Evolutionary conservation across 2,113 vertebrate genomes (phyloP), one percentile per base, ranked within the genome.

Genomic region (Clarias macrocephalus): DNA sequence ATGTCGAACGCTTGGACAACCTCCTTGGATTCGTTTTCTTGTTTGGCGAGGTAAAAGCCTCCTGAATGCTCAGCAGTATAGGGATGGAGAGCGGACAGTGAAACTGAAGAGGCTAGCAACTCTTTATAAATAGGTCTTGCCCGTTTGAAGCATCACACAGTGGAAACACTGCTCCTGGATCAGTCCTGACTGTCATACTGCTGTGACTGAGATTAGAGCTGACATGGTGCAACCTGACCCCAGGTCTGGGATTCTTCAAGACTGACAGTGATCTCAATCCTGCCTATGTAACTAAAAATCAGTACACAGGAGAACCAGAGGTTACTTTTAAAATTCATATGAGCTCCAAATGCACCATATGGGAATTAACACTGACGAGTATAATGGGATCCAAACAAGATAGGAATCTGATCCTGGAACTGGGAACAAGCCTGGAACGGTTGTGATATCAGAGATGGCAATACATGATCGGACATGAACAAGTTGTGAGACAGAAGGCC

Each of bases 71-170:
- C 76, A 85, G 60, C 56, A 80, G 54, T 72, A 82, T 80, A 33
- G 48, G 52, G 82, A 86, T 82, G 76, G 68, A 88, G 83, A 52
- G 68, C 16, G 56, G 83, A 84, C 75, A 86, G 86, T 89, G 89
- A 88, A 91, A 90, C 86, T 66, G 75, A 87, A 91, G 89, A 90
- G 89, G 88, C 73, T 89, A 91, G 91, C 89, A 91, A 90, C 89
- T 85, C 77, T 87, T 91, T 91, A 91, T 89, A 90, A 91, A 90
- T 91, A 91, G 91, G 76, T 82, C 84, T 87, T 52, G 66, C 77
- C 80, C 72, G 28, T 80, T 85, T 82, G 60, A 72, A 56, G 76
- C 85, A 85, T 80, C 75, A 82, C 37, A 59, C 59, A 37, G 82
- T 77, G 19, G 28, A n/a, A 83, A 65, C 83, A 42, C 81, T 84